Evolutionary conservation across 2,797 vertebrate genomes (phyloP), one percentile per base, ranked within the genome.

Genomic region (Hybognathus amarus): DNA sequence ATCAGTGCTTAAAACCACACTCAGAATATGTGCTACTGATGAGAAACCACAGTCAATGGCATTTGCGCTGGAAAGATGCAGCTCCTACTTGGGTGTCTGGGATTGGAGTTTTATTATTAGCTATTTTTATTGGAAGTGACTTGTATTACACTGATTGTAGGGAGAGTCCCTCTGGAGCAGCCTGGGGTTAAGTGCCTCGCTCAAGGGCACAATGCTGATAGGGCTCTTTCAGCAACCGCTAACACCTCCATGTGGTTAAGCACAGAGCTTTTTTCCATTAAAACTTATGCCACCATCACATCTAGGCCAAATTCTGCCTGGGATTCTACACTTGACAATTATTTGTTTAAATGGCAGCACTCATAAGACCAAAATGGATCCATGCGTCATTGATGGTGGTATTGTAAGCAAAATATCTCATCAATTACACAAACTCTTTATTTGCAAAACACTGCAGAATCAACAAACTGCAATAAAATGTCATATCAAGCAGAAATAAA

Each of bases 61-160:
- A 6, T 50, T 76, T 30, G 50, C 36, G 13, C 36, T 68, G 47
- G 71, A 68, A 68, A 75, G 38, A 59, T 40, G 63, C 47, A 54
- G 18, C 30, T 22, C 17, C 45, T 56, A 67, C 50, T 68, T 83
- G 80, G 63, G 36, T 83, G 80, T 68, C 80, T 67, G 33, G 50
- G 63, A 42, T 40, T 66, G 73, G 61, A 56, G 71, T 68, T 83
- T 83, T 83, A 83, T 83, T 76, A 83, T 76, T 77, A 83, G 81
- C 47, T 42, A 56, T 56, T 69, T 76, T 83, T 77, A 83, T 83
- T 83, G 82, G 66, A 83, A 77, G 52, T 77, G 82, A 77, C 74
- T 83, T 61, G 74, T 70, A 76, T 67, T 76, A 83, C 66, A 69
- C 38, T 77, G 80, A 83, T 83, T 83, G 82, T 77, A 18, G 52